Percentiles rank a stretch among this genome's conserved stretches.
These are phyloP conservation scores for Caenorhabditis zanzibari DNA, from an alignment of 2,888 invertebrate species.

Conservation along the genomic window DNA sequence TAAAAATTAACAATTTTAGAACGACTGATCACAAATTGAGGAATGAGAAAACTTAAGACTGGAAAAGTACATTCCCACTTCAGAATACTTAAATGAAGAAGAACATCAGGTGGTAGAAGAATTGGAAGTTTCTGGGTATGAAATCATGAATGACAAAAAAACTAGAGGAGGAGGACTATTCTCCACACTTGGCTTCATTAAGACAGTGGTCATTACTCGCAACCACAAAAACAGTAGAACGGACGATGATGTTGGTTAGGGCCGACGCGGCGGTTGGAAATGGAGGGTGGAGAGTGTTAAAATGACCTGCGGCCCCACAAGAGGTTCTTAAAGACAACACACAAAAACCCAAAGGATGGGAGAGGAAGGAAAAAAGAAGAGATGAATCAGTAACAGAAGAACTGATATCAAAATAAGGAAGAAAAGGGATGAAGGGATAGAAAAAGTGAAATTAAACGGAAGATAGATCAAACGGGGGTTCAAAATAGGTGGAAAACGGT, in stretches of 20 bases:
- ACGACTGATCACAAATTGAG: neutral
- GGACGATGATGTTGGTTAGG: conserved; percentile 16
- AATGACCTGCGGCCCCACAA: conserved; percentile 96
- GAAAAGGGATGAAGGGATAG: conserved; percentile 17
- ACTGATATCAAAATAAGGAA: conserved; percentile 18
- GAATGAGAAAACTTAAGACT: neutral
- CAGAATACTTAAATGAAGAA: conserved; percentile 6
- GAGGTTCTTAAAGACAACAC: conserved; percentile 88
- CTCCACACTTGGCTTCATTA: conserved; percentile 42
- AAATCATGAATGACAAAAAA: conserved; percentile 25
- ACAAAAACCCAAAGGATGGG: conserved; percentile 6
- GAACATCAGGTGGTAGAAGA: conserved; percentile 7
- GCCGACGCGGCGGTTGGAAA: conserved; percentile 23
- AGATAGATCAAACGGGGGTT: conserved; percentile 38
- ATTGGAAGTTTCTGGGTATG: neutral
- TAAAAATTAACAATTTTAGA: neutral
- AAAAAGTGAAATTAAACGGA: conserved; percentile 21
- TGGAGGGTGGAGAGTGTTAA: conserved; percentile 87
- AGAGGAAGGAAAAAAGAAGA: conserved; percentile 2
- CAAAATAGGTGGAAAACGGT: conserved; percentile 27
- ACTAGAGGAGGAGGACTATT: neutral
- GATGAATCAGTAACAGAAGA: neutral
- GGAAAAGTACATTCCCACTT: conserved; percentile 32
- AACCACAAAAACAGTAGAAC: conserved; percentile 15
- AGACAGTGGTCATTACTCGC: conserved; percentile 42